Evolutionary conservation across 2,113 vertebrate species (phyloP).

Genomic region (Dasyornis broadbenti): DNA sequence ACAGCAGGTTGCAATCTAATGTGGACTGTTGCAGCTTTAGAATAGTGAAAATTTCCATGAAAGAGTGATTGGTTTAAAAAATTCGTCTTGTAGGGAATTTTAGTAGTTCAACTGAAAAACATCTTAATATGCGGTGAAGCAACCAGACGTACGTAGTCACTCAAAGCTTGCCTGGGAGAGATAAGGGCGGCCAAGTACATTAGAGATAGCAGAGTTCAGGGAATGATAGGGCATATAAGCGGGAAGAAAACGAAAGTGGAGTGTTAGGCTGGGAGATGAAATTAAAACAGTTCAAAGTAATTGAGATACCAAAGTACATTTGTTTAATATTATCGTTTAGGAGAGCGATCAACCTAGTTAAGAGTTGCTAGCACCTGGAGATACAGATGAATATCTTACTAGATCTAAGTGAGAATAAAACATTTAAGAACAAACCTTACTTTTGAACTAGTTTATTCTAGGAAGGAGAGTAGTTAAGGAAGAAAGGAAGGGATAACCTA

Average conservation of each 20-base stretch:
- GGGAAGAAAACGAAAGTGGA: constrained; percentile 38
- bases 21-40: background rate
- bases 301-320: background rate
- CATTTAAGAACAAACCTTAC: background rate
- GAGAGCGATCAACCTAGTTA: background rate
- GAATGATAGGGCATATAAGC: background rate
- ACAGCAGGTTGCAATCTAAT: background rate
- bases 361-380: background rate
- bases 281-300: background rate
- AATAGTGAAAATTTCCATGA: background rate
- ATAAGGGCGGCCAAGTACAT: constrained; percentile 29
- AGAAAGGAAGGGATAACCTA: background rate
- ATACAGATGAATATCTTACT: background rate
- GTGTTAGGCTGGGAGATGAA: background rate
- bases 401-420: background rate
- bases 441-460: background rate
- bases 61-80: background rate
- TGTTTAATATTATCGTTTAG: background rate
- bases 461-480: background rate
- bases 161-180: constrained; percentile 39
- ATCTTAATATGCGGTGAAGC: background rate
- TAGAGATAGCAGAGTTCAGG: constrained; percentile 56
- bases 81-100: background rate
- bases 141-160: constrained; percentile 26
- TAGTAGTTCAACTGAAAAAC: background rate